Evolutionary conservation across 2,113 vertebrate species (phyloP).

Genomic region (Pelecanus crispus): DNA sequence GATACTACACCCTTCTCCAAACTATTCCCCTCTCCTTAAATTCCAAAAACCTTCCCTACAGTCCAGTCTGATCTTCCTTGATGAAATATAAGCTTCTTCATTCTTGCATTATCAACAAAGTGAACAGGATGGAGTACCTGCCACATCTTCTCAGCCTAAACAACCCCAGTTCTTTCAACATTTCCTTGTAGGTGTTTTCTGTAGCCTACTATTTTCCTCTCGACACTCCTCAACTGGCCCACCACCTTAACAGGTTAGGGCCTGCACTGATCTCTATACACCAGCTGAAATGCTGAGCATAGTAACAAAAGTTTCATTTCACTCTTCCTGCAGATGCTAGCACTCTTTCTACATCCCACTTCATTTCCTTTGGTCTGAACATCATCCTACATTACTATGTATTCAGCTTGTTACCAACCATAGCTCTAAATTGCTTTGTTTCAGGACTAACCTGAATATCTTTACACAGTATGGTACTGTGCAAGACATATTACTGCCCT

Average conservation of each 20-base stretch:
- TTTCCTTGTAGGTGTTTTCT: neutral
- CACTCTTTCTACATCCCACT: neutral
- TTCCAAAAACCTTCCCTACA: neutral
- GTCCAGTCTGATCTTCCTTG: neutral
- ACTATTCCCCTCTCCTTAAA: neutral
- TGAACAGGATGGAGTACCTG: neutral
- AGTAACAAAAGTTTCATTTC: neutral
- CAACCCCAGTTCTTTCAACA: neutral
- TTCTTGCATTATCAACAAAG: neutral
- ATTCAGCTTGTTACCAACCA: neutral
- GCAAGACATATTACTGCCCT: neutral
- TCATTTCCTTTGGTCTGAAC: neutral
- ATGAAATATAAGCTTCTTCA: neutral
- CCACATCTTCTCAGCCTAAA: neutral
- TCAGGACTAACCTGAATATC: neutral
- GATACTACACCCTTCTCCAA: neutral
- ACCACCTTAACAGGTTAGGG: neutral
- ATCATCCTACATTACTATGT: neutral
- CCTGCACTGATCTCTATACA: neutral
- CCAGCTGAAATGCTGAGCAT: neutral
- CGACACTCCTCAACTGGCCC: neutral
- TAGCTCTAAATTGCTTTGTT: neutral
- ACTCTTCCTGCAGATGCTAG: neutral
- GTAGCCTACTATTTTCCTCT: neutral
- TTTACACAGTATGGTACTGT: neutral